Evolutionary conservation across 1,140 invertebrate species (phyloP), one percentile per base, ranked within the genome.

Genomic region (Diorhabda carinulata): DNA sequence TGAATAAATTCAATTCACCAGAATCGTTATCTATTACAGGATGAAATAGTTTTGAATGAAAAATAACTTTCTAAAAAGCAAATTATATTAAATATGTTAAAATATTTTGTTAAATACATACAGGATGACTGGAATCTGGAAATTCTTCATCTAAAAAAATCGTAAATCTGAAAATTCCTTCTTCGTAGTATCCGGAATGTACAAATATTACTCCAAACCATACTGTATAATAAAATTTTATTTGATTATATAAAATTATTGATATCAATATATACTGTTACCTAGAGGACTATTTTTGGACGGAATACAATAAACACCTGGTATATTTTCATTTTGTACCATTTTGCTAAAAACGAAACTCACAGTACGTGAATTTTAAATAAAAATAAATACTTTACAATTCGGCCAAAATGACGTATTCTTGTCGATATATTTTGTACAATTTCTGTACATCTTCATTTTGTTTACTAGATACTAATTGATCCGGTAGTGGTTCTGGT

Each of bases 191-290:
- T 40, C 95, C 95, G 81, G 91, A 88, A 74, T 93, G 87, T 67
- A 97, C 87, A 85, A 97, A 98, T 76, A 97, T 87, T 9, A 97
- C 91, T 70, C 95, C 96, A 86, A 92, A 95, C 95, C 95, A 98
- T 73, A 92, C 94, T 96, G 79, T 70, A 86, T 87, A 68, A 70
- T 72, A 60, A 66, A 68, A 66, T 68, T 47, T 47, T 63, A 43
- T 52, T 47, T 41, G 10, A 64, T 57, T 66, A 10, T 25, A 25
- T 25, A 25, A 25, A 25, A 25, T 25, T 25, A 25, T 25, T 25
- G 25, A 25, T 25, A 25, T 25, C 25, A 25, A 25, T 25, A 25
- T 25, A 25, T 25, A 25, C 72, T 87, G 86, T 87, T 86, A 91
- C 91, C 73, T 74, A 92, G 86, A 58, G 90, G 89, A 79, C 87